phyloP scores from a whole-genome alignment of 2,888 invertebrate species.

The Drosophila prolongata region DNA sequence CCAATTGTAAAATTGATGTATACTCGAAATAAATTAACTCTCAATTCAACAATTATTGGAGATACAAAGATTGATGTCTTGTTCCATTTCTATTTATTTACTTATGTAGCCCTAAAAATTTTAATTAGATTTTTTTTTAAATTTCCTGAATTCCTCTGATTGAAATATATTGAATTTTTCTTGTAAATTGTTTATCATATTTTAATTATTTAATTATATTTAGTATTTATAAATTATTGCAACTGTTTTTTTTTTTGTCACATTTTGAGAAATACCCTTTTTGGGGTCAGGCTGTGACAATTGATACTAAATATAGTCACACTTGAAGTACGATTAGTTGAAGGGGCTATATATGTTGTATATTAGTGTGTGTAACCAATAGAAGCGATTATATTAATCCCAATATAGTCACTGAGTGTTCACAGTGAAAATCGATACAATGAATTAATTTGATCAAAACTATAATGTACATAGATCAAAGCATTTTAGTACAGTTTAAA shows the following conservation, averaged over 20 bases:
- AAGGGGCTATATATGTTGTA: neutral
- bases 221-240: neutral
- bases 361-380: neutral
- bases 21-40: neutral
- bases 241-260: neutral
- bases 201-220: neutral
- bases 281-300: neutral
- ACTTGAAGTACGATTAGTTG: constrained; percentile 8
- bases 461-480: no score
- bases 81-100: neutral
- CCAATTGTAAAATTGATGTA: neutral
- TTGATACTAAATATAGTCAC: constrained; percentile 20
- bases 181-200: neutral
- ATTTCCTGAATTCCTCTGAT: no score
- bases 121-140: no score
- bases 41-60: neutral
- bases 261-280: neutral
- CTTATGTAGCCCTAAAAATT: neutral
- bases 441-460: neutral
- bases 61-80: neutral
- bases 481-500: no score
- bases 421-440: neutral
- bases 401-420: neutral
- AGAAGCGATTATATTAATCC: constrained; percentile 17
- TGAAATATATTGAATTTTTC: no score